Evolutionary conservation across 2,113 vertebrate species (phyloP).

Genomic region (Phaethon lepturus): DNA sequence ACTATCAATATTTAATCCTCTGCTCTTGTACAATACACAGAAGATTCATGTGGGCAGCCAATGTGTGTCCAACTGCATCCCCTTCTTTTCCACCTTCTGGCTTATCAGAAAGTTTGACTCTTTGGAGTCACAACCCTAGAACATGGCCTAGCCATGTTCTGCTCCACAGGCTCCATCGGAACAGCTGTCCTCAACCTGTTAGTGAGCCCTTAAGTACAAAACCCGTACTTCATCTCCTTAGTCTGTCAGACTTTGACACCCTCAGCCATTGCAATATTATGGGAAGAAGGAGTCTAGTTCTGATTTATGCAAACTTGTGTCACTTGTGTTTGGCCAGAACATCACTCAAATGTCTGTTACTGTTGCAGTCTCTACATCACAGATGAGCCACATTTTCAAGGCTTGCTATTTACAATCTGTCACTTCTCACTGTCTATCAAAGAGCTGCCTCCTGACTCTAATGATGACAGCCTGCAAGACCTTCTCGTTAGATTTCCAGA

Average conservation of each 20-base stretch:
- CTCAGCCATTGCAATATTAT: neutral
- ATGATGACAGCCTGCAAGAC: slow-evolving; percentile 46
- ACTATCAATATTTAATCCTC: neutral
- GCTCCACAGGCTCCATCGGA: neutral
- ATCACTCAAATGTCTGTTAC: slow-evolving; percentile 6
- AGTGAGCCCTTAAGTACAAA: neutral
- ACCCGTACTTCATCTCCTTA: neutral
- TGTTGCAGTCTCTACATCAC: neutral
- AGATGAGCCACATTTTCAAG: slow-evolving; percentile 29
- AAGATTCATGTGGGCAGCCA: neutral
- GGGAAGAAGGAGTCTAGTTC: neutral
- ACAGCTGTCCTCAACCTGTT: neutral
- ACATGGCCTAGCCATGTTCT: neutral
- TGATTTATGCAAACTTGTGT: neutral
- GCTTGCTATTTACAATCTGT: slow-evolving; percentile 47
- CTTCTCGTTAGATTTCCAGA: neutral
- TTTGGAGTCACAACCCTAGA: neutral
- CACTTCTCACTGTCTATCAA: slow-evolving; percentile 45
- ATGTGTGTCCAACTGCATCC: neutral
- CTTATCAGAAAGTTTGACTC: neutral
- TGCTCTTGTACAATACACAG: neutral
- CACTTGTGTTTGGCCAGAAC: slow-evolving; percentile 15
- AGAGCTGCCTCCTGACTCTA: slow-evolving; percentile 33
- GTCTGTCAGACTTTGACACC: neutral
- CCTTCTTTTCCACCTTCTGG: neutral